Percentiles rank a stretch among this genome's conserved stretches.
Conservation (phyloP, 2,113 vertebrate species). For the Macheiramphus alcinus region DNA sequence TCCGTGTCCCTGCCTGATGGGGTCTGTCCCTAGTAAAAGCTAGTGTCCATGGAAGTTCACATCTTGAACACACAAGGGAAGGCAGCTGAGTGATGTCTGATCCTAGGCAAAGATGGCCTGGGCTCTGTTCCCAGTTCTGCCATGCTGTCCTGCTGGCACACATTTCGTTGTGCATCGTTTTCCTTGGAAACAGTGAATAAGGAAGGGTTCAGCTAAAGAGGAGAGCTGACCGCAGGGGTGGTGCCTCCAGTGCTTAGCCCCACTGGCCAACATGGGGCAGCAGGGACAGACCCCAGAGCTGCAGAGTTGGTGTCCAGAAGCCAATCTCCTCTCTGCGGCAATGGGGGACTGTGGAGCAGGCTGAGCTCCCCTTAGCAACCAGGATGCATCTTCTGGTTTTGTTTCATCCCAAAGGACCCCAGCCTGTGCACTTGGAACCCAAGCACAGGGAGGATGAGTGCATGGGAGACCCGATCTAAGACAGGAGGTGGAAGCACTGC, state of each 20-base stretch:
- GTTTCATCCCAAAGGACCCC: not conserved
- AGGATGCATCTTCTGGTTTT: not conserved
- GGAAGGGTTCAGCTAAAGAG: not conserved
- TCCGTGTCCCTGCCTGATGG: not conserved
- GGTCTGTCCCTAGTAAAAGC: not conserved
- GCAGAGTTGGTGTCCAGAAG: not conserved
- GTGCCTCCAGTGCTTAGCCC: not conserved
- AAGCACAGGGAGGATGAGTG: accelerated
- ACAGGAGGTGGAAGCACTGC: not conserved
- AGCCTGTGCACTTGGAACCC: not conserved
- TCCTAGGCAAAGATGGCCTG: not conserved
- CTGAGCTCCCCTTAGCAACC: not conserved
- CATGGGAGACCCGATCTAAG: not conserved
- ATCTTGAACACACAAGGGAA: not conserved
- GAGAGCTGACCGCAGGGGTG: accelerated
- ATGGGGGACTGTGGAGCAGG: not conserved
- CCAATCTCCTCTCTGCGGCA: not conserved
- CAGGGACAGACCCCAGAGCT: not conserved
- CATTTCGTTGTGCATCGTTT: not conserved
- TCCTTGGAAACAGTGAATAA: not conserved
- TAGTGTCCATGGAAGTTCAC: not conserved
- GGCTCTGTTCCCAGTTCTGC: not conserved
- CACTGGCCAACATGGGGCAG: too few species aligned
- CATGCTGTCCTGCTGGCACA: not conserved
- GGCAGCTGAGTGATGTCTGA: not conserved